Conservation (phyloP, 2,113 vertebrate genomes). For the Oceanodroma tethys region DNA sequence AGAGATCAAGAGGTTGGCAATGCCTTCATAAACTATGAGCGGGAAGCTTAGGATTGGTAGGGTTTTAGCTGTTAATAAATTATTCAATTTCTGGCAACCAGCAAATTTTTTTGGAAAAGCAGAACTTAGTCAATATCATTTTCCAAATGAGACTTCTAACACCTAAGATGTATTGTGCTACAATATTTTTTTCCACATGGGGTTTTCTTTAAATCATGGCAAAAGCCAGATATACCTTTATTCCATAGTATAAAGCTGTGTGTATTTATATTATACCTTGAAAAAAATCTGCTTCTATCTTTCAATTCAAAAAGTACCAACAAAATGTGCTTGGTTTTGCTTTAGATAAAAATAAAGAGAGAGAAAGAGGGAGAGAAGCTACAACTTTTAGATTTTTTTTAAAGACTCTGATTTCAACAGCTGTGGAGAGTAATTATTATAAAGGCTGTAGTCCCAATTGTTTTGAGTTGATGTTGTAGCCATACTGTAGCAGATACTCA, state of each 20-base stretch:
- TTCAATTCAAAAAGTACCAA: background rate
- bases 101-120: background rate
- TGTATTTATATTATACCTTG: background rate
- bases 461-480: slow-evolving; percentile 53
- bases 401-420: slow-evolving; percentile 50
- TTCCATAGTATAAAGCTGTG: background rate
- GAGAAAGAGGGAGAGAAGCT: background rate
- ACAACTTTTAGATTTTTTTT: slow-evolving; percentile 9
- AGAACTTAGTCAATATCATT: background rate
- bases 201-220: background rate
- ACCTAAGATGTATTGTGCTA: background rate
- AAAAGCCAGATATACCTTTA: background rate
- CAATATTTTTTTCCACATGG: background rate
- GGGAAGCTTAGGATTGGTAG: background rate
- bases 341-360: slow-evolving; percentile 3
- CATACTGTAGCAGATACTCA: slow-evolving; percentile 34
- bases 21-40: background rate
- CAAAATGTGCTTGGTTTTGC: background rate
- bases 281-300: background rate
- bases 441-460: slow-evolving; percentile 53
- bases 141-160: background rate
- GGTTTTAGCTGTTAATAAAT: slow-evolving; percentile 3
- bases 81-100: background rate
- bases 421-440: slow-evolving; percentile 61
- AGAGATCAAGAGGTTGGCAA: background rate